Conservation (phyloP, 2,888 invertebrate genomes). For the Nymphalis c-album region DNA sequence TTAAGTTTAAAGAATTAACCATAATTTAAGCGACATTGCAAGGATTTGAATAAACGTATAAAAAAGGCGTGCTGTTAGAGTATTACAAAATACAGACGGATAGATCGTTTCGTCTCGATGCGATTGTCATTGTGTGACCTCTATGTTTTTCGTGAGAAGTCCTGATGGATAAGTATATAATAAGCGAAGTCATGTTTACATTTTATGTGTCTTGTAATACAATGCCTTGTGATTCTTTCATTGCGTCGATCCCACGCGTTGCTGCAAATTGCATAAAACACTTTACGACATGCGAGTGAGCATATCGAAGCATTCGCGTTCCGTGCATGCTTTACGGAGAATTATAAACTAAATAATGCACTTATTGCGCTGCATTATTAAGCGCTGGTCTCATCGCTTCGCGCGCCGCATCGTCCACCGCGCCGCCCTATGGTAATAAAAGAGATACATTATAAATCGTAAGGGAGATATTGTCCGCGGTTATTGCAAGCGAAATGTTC, state of each 20-base stretch:
- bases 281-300: constrained; percentile 33
- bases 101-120: too few relatives aligned
- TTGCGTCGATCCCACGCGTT: constrained; percentile 8
- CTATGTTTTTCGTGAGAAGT: too few relatives aligned
- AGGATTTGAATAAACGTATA: too few relatives aligned
- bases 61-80: too few relatives aligned
- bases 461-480: constrained; percentile 66
- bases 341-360: constrained; percentile 24
- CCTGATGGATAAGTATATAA: not conserved
- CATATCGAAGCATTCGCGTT: constrained; percentile 20
- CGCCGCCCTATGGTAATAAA: constrained; percentile 68
- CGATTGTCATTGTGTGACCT: too few relatives aligned
- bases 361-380: constrained; percentile 27
- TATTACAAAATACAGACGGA: too few relatives aligned
- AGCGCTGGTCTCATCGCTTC: constrained; percentile 31
- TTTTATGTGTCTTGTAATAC: constrained; percentile 23
- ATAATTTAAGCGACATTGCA: too few relatives aligned
- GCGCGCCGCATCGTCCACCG: constrained; percentile 22
- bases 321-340: constrained; percentile 26
- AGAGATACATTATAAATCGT: constrained; percentile 69
- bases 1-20: too few relatives aligned
- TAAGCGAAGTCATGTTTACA: constrained; percentile 1
- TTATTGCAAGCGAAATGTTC: constrained; percentile 62
- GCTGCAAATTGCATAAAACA: constrained; percentile 34
- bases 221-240: constrained; percentile 9